Conservation (phyloP, 2,113 vertebrate species). For the Rhynchomys soricoides region DNA sequence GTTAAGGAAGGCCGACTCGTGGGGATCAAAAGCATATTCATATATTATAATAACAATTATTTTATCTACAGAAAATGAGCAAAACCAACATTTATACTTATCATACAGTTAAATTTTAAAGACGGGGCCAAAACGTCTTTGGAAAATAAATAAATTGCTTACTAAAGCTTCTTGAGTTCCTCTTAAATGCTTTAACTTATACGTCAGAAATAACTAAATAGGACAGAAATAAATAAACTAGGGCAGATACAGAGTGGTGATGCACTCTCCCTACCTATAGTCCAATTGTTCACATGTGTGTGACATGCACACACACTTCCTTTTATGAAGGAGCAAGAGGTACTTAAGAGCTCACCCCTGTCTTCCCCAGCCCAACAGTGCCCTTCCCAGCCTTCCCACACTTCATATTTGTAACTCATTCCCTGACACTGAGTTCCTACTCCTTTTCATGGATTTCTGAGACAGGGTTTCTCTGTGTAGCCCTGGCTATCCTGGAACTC, state of each 20-base stretch:
- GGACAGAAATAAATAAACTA: no score
- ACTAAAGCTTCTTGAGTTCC: background rate
- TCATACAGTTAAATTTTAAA: background rate
- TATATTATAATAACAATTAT: background rate
- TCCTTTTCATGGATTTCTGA: rapidly evolving
- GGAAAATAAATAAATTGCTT: background rate
- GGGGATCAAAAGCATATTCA: background rate
- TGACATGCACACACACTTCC: rapidly evolving
- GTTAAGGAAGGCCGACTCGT: background rate
- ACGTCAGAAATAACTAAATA: background rate
- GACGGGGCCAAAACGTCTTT: background rate
- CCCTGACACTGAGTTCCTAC: background rate
- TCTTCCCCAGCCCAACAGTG: background rate
- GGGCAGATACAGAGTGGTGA: no score
- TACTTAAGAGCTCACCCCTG: rapidly evolving
- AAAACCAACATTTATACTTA: background rate
- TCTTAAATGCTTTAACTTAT: background rate
- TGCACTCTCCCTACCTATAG: rapidly evolving
- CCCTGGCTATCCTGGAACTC: no score
- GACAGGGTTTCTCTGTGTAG: no score
- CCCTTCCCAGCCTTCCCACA: no score
- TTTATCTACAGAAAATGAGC: background rate
- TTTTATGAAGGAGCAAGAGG: background rate
- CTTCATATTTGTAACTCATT: no score
- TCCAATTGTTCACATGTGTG: rapidly evolving